Evolutionary conservation across 2,113 vertebrate species (phyloP), one percentile per base, ranked within the genome.

Genomic region (Saimiri boliviensis): DNA sequence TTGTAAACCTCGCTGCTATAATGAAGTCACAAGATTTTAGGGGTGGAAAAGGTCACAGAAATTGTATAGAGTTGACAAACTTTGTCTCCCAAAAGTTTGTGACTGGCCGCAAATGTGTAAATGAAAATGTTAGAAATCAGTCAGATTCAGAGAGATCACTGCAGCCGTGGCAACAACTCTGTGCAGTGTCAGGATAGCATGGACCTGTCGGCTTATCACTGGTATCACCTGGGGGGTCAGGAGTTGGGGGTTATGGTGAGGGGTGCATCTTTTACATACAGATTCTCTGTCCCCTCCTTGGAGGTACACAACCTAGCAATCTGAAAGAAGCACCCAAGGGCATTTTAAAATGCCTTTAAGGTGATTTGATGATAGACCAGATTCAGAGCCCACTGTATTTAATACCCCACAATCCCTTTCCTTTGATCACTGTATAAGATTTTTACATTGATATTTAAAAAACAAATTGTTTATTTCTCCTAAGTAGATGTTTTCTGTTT

Each of bases 401-500:
- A 74, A 20, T 16, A 86, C 0, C 1, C 40, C 9, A 30, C 12
- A 6, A 35, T 47, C 70, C 11, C 14, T 71, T 73, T 90, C 81
- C 47, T 74, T 68, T 52, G 56, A 40, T 12, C 35, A 93, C 40
- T 52, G 30, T 42, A 14, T 54, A 82, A 40, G 32, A 58, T 42
- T 81, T 92, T 40, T 68, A 68, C 13, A 81, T 25, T 47, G 32
- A 40, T n/a, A 85, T 52, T 92, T 47, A 35, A 70, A 85, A 85
- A 37, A 42, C 5, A 27, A 87, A 89, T 70, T 35, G 14, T 52
- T 54, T 27, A 84, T 91, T 92, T 47, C 23, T 80, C 23, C 58
- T 49, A 89, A 95, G 37, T 71, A 66, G 93, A 83, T n/a, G 19
- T 32, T 96, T 94, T 54, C 32, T 35, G 23, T 66, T 70, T 54